Percentiles rank a stretch among this genome's conserved stretches.
Evolutionary conservation across 2,113 vertebrate species (phyloP).

Genomic region (Cettia cetti): DNA sequence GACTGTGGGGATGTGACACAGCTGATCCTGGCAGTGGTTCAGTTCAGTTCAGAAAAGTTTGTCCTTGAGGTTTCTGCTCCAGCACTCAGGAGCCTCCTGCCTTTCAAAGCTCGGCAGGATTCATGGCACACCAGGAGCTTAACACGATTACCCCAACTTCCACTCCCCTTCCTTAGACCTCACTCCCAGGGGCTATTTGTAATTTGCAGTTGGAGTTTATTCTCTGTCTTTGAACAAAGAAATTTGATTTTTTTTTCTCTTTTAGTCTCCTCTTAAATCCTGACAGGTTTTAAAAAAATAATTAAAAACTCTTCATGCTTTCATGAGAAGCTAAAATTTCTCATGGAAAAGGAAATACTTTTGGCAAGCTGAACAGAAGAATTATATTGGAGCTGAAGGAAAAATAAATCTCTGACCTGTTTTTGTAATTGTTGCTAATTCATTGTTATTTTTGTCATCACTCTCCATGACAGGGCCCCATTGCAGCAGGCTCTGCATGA

Average conservation of each 20-base stretch:
- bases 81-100: background rate
- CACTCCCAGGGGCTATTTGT: background rate
- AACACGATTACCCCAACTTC: background rate
- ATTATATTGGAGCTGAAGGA: background rate
- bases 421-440: slow-evolving; percentile 23
- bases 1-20: background rate
- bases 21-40: background rate
- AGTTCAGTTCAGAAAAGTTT: background rate
- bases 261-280: background rate
- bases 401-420: background rate
- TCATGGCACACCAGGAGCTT: background rate
- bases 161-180: background rate
- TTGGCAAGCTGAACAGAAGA: background rate
- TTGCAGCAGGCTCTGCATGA: background rate
- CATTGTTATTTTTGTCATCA: background rate
- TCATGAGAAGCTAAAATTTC: background rate
- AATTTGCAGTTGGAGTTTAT: background rate
- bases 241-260: background rate
- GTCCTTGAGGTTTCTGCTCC: background rate
- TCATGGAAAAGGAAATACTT: background rate
- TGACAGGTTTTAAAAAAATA: background rate
- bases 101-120: background rate
- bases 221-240: slow-evolving; percentile 4
- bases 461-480: background rate
- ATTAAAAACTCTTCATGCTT: background rate